Evolutionary conservation across 2,797 vertebrate species (phyloP), one percentile per base, ranked within the genome.

Genomic region (Peromyscus aztecus): DNA sequence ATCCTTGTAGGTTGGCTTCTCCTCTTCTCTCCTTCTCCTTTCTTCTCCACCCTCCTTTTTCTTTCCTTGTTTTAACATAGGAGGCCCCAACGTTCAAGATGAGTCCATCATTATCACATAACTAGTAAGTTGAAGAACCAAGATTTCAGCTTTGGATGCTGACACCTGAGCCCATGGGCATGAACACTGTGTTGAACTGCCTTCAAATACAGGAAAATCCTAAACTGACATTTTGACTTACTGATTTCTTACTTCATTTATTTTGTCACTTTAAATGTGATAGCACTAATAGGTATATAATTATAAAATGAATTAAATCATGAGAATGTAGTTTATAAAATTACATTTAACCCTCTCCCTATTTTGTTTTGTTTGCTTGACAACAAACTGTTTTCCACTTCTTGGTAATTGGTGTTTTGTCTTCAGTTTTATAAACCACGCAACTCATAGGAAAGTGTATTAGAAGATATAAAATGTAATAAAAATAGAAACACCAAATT

Each of bases 381-480:
- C 63, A 96, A 81, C n/a, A 93, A 78, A 61, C 37, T 31, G 80
- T 92, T 90, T 93, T 34, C 61, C 37, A 55, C 19, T 91, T 63
- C 94, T 83, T 73, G 83, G 34, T 73, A 87, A 77, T 40, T 84
- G 57, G 78, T 59, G 3, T 88, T 90, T 90, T 84, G 59, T 88
- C 76, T 91, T 91, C 40, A 76, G 46, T 76, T 96, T 92, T 95
- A 81, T 61, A 96, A 93, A 92, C 37, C 29, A 94, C 24, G 78
- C 40, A 94, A 95, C 37, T 95, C 94, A 80, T 55, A 59, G 23
- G 57, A 40, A 92, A 87, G 24, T 91, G 0, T 92, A 80, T 82
- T 93, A 86, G 34, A 94, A 40, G 67, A 92, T 89, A 92, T 85
- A 85, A 95, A 90, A 92, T 77, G 81, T 92, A 85, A 89, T 82